Evolutionary conservation across 37 sponge, comb jelly and placozoan genomes (phyloP).

Genomic region (Ephydatia muelleri): DNA sequence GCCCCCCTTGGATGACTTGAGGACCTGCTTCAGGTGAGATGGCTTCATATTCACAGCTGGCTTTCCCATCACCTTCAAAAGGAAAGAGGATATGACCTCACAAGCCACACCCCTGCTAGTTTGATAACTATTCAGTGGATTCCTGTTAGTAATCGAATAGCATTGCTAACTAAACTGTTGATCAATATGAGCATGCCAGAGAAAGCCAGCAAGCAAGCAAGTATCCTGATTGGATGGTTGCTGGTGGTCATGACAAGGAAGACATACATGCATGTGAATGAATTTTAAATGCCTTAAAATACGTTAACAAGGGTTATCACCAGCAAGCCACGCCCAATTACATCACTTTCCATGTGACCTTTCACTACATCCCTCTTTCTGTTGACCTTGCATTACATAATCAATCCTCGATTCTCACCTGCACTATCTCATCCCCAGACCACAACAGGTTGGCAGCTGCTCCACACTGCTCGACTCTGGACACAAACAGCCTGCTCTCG

Average conservation of each 20-base stretch:
- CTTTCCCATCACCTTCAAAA: constrained; percentile 49
- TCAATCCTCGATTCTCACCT: constrained; percentile 6
- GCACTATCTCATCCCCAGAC: constrained; percentile 50
- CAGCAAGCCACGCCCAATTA: too few relatives aligned
- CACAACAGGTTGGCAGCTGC: constrained; percentile 5
- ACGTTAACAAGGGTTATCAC: too few relatives aligned
- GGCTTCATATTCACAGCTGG: constrained; percentile 39
- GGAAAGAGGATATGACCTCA: not conserved
- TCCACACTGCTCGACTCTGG: constrained; percentile 9
- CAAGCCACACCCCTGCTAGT: not conserved
- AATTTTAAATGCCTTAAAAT: too few relatives aligned
- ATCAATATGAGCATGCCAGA: not conserved
- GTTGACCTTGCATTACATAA: not conserved
- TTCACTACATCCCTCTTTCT: too few relatives aligned
- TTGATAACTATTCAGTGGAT: not conserved
- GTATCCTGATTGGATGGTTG: too few relatives aligned
- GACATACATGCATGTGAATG: too few relatives aligned
- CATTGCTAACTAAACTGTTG: not conserved
- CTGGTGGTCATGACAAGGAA: too few relatives aligned
- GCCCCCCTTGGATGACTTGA: constrained; percentile 47
- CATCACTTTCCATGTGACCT: not conserved
- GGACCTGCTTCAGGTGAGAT: constrained; percentile 42
- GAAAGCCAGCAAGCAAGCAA: too few relatives aligned
- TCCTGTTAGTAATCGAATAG: not conserved
- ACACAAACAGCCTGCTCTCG: constrained; percentile 45